Evolutionary conservation across 1,140 invertebrate species (phyloP).

Genomic region (Drosophila willistoni): DNA sequence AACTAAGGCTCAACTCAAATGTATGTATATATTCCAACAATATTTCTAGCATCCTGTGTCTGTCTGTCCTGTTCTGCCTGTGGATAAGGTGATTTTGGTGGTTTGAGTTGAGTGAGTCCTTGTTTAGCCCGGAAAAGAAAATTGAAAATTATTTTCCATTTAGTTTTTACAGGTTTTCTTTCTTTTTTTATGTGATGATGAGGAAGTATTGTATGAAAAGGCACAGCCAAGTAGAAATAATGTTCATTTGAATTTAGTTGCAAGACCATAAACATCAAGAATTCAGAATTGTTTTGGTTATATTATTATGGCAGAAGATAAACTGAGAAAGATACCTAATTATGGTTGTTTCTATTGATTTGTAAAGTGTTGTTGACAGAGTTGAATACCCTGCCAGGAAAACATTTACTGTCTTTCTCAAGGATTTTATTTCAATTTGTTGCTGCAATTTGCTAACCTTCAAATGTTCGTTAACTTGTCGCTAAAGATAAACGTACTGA

Average conservation of each 20-base stretch:
- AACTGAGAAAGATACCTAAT: not conserved
- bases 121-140: conserved; percentile 30
- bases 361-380: too few species aligned
- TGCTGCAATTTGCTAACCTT: not conserved
- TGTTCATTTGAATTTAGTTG: conserved; percentile 6
- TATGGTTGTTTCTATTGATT: too few species aligned
- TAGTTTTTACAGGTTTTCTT: conserved; percentile 26
- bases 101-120: not conserved
- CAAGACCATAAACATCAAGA: not conserved
- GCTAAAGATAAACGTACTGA: not conserved
- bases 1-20: conserved; percentile 25
- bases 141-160: conserved; percentile 75
- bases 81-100: not conserved
- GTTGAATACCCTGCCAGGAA: too few species aligned
- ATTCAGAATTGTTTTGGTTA: not conserved
- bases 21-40: conserved; percentile 36
- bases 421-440: too few species aligned
- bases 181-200: not conserved
- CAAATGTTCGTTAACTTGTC: not conserved
- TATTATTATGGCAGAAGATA: not conserved
- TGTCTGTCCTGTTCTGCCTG: not conserved
- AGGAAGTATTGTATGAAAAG: not conserved
- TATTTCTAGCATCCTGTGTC: conserved; percentile 8
- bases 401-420: too few species aligned
- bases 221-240: not conserved